Conservation (phyloP, 2,888 invertebrate genomes). For the Pachydiplax longipennis region DNA sequence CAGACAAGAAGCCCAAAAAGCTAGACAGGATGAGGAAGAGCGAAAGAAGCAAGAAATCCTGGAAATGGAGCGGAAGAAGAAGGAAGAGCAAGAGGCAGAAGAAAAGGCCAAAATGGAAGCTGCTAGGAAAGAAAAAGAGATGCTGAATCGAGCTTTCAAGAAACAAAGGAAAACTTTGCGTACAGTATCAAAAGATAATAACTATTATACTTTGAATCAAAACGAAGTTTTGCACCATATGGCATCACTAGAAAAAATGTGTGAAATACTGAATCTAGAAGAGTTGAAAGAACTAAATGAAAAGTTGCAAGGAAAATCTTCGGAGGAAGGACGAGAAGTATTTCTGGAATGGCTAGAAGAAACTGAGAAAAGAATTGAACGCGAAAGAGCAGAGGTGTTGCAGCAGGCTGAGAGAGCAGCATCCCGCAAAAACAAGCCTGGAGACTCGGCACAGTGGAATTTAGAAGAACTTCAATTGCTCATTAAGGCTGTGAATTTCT, state of each 20-base stretch:
- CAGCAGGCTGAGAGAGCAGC: constrained; percentile 54
- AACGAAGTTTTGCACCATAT: constrained; percentile 81
- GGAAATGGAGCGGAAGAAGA: constrained; percentile 66
- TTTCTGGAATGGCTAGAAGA: constrained; percentile 74
- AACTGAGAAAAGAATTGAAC: constrained; percentile 78
- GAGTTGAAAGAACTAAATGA: constrained; percentile 61
- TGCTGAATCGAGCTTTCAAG: constrained; percentile 82
- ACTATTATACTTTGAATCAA: constrained; percentile 78
- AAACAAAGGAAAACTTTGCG: constrained; percentile 84
- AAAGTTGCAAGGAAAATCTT: constrained; percentile 53
- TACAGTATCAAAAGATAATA: constrained; percentile 79
- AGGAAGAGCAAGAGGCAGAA: constrained; percentile 80
- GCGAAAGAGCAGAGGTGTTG: constrained; percentile 59
- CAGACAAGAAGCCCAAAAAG: constrained; percentile 66
- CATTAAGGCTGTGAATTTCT: constrained; percentile 96
- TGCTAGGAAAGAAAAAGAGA: constrained; percentile 85
- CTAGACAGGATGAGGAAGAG: constrained; percentile 84
- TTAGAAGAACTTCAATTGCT: constrained; percentile 86
- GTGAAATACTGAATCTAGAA: constrained; percentile 76
- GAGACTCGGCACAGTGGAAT: constrained; percentile 75
- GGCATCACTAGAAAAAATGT: constrained; percentile 91
- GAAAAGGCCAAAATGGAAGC: constrained; percentile 83
- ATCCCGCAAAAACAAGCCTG: constrained; percentile 62
- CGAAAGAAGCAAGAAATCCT: constrained; percentile 73
- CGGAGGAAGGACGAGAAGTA: constrained; percentile 67